A percentile compares a stretch with the other conserved stretches of the same genome.
phyloP scores from a whole-genome alignment of 2,113 vertebrate species.

The Chlorocebus sabaeus region DNA sequence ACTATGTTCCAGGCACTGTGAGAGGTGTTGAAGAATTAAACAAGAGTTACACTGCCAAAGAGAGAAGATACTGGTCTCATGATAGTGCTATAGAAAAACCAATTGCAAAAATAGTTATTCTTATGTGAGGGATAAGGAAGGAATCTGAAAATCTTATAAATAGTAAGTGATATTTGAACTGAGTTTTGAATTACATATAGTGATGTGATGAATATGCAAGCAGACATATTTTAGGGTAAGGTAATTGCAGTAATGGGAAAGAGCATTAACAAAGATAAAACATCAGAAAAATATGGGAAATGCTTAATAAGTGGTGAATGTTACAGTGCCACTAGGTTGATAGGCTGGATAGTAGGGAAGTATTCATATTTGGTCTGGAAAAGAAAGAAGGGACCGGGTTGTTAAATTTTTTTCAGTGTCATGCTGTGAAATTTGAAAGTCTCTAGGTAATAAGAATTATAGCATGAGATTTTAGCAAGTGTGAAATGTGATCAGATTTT shows the following conservation, averaged over 20 bases:
- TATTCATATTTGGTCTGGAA: neutral
- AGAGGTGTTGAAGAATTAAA: neutral
- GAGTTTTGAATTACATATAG: neutral
- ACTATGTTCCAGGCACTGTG: neutral
- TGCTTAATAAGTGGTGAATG: neutral
- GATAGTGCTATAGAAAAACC: neutral
- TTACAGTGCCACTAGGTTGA: neutral
- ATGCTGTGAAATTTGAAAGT: neutral
- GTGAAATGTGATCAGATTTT: neutral
- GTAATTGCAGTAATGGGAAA: neutral
- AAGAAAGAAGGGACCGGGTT: neutral
- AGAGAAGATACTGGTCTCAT: neutral
- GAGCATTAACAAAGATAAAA: neutral
- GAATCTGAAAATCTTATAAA: neutral
- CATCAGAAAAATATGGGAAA: neutral
- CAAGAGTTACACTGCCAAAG: neutral
- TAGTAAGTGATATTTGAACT: neutral
- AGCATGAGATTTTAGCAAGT: slow-evolving; percentile 30
- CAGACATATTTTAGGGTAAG: neutral
- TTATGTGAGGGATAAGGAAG: neutral
- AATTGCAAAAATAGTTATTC: neutral
- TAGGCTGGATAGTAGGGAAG: neutral
- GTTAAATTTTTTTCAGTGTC: neutral
- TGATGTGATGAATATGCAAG: neutral
- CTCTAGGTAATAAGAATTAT: neutral